Conservation (phyloP, 2,888 invertebrate genomes). For the Pecten maximus region DNA sequence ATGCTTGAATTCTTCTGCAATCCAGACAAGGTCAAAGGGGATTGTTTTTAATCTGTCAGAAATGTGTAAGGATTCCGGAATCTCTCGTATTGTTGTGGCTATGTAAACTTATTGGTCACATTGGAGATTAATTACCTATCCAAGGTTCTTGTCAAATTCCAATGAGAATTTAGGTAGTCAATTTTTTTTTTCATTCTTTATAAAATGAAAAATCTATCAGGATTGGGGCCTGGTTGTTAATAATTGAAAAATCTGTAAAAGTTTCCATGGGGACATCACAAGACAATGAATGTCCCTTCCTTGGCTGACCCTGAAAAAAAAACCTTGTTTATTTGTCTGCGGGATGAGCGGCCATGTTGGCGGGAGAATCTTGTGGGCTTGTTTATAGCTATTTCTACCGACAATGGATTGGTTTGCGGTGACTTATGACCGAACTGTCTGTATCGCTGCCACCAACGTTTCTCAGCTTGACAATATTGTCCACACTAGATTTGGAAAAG, state of each 20-base stretch:
- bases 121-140: not conserved
- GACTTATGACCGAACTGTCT: slow-evolving; percentile 22
- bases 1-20: not conserved
- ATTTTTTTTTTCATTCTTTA: not conserved
- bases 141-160: not conserved
- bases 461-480: not conserved
- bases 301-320: not conserved
- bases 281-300: not conserved
- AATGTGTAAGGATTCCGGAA: not conserved
- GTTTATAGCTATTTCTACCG: not conserved
- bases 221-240: not conserved
- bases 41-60: not conserved
- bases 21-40: not conserved
- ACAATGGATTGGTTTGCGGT: not conserved
- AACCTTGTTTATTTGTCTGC: slow-evolving; percentile 23
- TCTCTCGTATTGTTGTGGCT: not conserved
- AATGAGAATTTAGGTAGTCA: not conserved
- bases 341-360: slow-evolving; percentile 7
- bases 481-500: not conserved
- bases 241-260: not conserved
- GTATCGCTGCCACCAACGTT: not conserved
- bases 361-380: not conserved
- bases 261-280: not conserved
- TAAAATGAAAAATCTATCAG: slow-evolving; percentile 6
- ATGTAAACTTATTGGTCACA: not conserved